Evolutionary conservation across 2,888 invertebrate genomes (phyloP).

Genomic region (Trichacis sp.): DNA sequence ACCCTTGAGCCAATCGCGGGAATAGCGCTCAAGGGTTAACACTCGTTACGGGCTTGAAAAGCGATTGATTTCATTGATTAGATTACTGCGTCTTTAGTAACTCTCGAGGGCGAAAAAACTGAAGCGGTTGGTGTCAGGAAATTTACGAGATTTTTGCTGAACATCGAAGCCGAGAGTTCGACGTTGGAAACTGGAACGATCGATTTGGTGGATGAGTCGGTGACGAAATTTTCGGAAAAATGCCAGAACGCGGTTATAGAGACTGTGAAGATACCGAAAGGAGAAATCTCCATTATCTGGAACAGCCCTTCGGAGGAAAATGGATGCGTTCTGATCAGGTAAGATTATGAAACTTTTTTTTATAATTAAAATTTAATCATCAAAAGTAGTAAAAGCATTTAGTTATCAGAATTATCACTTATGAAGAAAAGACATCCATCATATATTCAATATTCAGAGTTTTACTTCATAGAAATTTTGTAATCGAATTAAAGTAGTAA

Average conservation of each 20-base stretch:
- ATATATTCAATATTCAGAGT: too few relatives aligned
- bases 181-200: conserved; percentile 58
- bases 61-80: background rate
- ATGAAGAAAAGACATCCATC: too few relatives aligned
- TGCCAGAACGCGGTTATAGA: conserved; percentile 89
- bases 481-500: too few relatives aligned
- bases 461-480: too few relatives aligned
- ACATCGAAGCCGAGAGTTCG: conserved; percentile 72
- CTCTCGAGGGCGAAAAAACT: conserved; percentile 76
- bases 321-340: conserved; percentile 90
- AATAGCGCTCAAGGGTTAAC: too few relatives aligned
- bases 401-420: too few relatives aligned
- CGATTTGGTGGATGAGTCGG: conserved; percentile 70
- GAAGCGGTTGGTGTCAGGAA: conserved; percentile 74
- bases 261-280: conserved; percentile 82
- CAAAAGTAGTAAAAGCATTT: too few relatives aligned
- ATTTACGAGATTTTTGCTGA: conserved; percentile 84
- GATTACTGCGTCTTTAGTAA: conserved; percentile 70
- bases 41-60: too few relatives aligned
- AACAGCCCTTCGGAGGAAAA: conserved; percentile 86
- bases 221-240: conserved; percentile 80
- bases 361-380: too few relatives aligned
- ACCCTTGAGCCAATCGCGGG: too few relatives aligned
- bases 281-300: conserved; percentile 90
- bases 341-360: conserved; percentile 44